Conservation (phyloP, 2,888 invertebrate species). For the Oligia fasciuncula region DNA sequence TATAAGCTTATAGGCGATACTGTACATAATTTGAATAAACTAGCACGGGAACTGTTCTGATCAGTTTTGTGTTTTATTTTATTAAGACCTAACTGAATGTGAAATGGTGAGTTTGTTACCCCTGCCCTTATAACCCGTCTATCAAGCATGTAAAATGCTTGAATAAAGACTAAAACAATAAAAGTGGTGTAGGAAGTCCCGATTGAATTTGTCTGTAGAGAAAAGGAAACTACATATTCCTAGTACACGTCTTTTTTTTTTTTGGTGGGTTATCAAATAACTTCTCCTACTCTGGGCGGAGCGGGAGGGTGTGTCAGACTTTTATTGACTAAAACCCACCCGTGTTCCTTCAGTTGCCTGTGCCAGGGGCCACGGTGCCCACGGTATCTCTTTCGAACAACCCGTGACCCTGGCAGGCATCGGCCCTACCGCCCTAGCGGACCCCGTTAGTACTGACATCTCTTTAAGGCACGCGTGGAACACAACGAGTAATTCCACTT, state of each 20-base stretch:
- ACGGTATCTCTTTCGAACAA: too few species aligned
- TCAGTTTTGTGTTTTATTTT: constrained; percentile 74
- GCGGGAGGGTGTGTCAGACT: too few species aligned
- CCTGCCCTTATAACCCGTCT: background rate
- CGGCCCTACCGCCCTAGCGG: too few species aligned
- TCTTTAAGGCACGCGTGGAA: too few species aligned
- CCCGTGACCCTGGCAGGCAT: too few species aligned
- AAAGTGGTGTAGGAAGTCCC: background rate
- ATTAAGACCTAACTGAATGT: background rate
- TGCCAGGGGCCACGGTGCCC: too few species aligned
- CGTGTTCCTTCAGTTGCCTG: too few species aligned
- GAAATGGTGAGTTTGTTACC: background rate
- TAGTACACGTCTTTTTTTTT: background rate
- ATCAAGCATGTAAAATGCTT: background rate
- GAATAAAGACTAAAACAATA: background rate
- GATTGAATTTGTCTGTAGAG: background rate
- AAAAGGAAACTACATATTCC: background rate
- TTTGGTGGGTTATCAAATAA: too few species aligned
- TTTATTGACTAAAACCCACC: too few species aligned
- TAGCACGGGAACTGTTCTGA: constrained; percentile 85
- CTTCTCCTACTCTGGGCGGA: too few species aligned
- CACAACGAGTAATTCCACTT: too few species aligned
- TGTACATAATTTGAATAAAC: constrained; percentile 86
- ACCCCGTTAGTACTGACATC: too few species aligned
- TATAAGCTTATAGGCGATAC: constrained; percentile 79